Base-by-base conservation (phyloP, 2,888 invertebrate species). In the Tryphoninae sp. region DNA sequence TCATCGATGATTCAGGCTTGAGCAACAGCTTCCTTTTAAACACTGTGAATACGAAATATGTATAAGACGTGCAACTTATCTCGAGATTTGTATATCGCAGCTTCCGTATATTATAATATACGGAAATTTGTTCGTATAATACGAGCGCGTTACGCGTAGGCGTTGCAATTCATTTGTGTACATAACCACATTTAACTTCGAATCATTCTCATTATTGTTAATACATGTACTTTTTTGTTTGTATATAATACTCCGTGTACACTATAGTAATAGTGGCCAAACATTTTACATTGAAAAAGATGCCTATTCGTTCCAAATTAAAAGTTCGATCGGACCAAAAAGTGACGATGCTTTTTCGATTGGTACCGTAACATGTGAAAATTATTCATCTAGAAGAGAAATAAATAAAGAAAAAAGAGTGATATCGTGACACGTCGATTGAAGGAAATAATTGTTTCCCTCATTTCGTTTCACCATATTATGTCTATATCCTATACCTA, bases 101-200 rank as follows among this genome's bases (percentile, higher is more conserved):
- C 73, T 80, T 68, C 42, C n/a, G 42, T 76, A 6, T 51, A 33
- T 45, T 45, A 45, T 45, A 53, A n/a, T 26, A 23, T 58, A 42
- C 40, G 61, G 11, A 59, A 45, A 68, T 16, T 59, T 59, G 33
- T 33, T 23, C 33, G n/a, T 62, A 33, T 16, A 45, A 49, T 2
- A n/a, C 22, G 45, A 40, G 19, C 11, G 33, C 40, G 11, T 19
- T 7, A 26, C 33, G 62, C 58, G 49, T 61, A 26, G 59, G 13
- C 65, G 69, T 81, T 68, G 33, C 13, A 61, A 74, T 61, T 74
- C 74, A 81, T 74, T 79, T 58, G 53, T 75, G 76, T 78, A 79
- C 16, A 76, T 83, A 79, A 74, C 42, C 81, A 67, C 74, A 62
- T 71, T 82, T 80, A 64, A 62, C 40, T 45, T 59, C 53, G 59